Evolutionary conservation across 1,140 invertebrate genomes (phyloP), one percentile per base, ranked within the genome.

Genomic region (Neoseiulus cucumeris): DNA sequence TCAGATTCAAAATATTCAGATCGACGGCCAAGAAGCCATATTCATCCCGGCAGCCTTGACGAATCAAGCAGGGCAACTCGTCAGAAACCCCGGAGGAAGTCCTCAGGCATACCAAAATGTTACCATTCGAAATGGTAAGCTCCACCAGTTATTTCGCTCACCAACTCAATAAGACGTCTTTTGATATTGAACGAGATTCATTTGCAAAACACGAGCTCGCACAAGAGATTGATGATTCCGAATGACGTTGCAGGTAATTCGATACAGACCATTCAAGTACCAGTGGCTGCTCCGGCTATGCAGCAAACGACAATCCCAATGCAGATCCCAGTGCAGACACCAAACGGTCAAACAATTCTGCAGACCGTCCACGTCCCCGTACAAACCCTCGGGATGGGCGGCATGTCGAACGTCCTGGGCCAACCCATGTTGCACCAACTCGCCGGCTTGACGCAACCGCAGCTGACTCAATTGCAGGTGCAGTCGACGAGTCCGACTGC

Each of bases 291-390:
- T n/a, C 51, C 51, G 2, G 69, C 69, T 9, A 80, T 89, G 75
- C 84, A 87, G 67, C 87, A 88, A 73, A 71, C 69, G 20, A 72
- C 87, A 18, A 87, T 94, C 45, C 89, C 90, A 0, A 87, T 94
- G 17, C 89, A 93, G 77, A 85, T 93, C 44, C 91, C 91, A 1
- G 88, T 95, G 65, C 86, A 87, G 67, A 84, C 87, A 7, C 83
- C 83, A 18, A 87, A 86, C 75, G 91, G 91, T 0, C 90, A 94
- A 75, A 93, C 89, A 0, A 82, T 93, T 64, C 89, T 90, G 74
- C 90, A 94, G 73, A 93, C 90, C 0, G 84, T 93, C 1, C 89
- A 94, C 75, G 84, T 94, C 71, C 90, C 89, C 0, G 80, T 91
- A 22, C 87, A 91, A 75, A 59, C 25, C 22, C 25, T 59, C 51